phyloP scores from a whole-genome alignment of 2,113 vertebrate genomes.

The Dipodomys stephensi region DNA sequence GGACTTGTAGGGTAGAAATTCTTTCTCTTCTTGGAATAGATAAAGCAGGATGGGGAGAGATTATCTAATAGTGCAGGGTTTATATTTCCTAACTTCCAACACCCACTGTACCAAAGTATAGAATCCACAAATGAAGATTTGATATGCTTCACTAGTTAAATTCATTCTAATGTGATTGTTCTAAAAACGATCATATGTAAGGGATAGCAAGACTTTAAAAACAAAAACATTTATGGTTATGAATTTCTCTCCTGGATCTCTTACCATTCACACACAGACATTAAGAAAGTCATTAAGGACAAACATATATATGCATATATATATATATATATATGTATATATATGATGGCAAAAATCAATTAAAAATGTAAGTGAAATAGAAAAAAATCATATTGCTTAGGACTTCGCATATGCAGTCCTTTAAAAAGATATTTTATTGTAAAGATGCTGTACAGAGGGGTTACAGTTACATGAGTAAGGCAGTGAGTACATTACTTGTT shows the following conservation, averaged over 20 bases:
- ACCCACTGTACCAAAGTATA: neutral
- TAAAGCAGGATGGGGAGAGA: neutral
- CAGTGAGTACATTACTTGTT: too few relatives aligned
- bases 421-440: too few relatives aligned
- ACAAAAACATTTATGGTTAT: neutral
- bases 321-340: too few relatives aligned
- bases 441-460: too few relatives aligned
- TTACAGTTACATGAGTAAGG: too few relatives aligned
- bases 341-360: neutral
- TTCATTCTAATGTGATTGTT: neutral
- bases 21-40: too few relatives aligned
- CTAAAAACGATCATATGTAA: slow-evolving; percentile 24
- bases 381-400: neutral
- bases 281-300: neutral
- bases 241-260: neutral
- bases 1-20: neutral
- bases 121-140: neutral
- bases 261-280: neutral
- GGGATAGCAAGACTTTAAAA: neutral
- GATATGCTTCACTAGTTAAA: neutral
- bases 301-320: neutral
- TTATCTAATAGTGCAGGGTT: neutral
- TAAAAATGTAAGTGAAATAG: neutral
- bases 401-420: neutral
- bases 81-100: neutral